Conservation (phyloP, 2,888 invertebrate species). For the Parnassius glacialis region DNA sequence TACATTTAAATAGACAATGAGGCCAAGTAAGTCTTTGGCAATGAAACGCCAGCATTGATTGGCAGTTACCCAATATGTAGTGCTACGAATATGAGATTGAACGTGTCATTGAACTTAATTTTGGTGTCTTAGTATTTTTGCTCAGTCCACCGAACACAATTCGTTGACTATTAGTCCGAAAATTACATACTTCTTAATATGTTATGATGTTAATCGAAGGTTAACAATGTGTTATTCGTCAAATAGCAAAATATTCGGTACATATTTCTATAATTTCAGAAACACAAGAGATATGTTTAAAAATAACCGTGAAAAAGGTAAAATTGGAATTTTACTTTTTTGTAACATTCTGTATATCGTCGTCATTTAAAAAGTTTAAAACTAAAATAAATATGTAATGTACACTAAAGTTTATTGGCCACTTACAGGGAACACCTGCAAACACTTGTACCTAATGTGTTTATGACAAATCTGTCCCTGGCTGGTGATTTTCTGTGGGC, state of each 20-base stretch:
- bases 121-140: background rate
- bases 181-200: too few species aligned
- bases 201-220: too few species aligned
- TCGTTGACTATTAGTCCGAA: too few species aligned
- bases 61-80: constrained; percentile 16
- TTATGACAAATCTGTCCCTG: constrained; percentile 22
- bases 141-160: too few species aligned
- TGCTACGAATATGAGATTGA: constrained; percentile 15
- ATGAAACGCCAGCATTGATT: constrained; percentile 12
- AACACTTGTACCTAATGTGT: constrained; percentile 33
- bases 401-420: constrained; percentile 56
- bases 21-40: constrained; percentile 8
- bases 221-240: too few species aligned
- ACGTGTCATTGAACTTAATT: constrained; percentile 25
- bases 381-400: constrained; percentile 49
- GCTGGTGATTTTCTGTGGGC: too few species aligned
- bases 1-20: too few species aligned
- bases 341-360: constrained; percentile 34
- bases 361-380: constrained; percentile 44
- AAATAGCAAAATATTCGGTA: too few species aligned
- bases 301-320: too few species aligned
- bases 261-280: too few species aligned
- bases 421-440: constrained; percentile 60
- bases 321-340: too few species aligned
- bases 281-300: too few species aligned